These are phyloP conservation scores for Eupithecia tripunctaria DNA, from an alignment of 2,888 invertebrate species.

Conservation along the genomic window DNA sequence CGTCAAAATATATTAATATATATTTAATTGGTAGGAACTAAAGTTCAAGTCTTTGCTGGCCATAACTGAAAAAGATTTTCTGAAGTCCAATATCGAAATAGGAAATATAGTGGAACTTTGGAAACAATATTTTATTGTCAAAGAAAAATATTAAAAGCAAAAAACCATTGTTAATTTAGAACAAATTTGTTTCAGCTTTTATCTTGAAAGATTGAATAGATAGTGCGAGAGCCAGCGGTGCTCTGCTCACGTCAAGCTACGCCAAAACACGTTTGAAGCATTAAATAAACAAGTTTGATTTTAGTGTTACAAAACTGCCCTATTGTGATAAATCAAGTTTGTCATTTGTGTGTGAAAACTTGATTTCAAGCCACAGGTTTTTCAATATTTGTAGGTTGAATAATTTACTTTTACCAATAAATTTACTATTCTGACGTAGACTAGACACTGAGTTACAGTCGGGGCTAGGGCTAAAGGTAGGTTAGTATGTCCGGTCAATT, in stretches of 20 bases:
- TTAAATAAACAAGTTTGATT: background rate
- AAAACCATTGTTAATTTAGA: constrained; percentile 18
- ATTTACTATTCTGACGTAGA: background rate
- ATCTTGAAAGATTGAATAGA: constrained; percentile 16
- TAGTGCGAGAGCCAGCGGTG: constrained; percentile 4
- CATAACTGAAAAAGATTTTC: background rate
- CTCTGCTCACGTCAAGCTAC: background rate
- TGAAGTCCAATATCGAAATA: background rate
- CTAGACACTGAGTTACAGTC: background rate
- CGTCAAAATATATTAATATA: no score
- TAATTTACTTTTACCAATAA: background rate
- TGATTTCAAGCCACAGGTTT: background rate
- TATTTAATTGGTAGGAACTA: no score
- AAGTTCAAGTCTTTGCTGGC: background rate
- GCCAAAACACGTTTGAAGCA: background rate
- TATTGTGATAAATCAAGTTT: background rate
- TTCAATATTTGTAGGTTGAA: background rate
- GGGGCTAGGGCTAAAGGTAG: background rate
- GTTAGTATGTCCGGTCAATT: no score
- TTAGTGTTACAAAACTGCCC: background rate
- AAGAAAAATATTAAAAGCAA: constrained; percentile 13
- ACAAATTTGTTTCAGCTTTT: constrained; percentile 1
- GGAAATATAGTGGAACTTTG: background rate
- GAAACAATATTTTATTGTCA: constrained; percentile 9
- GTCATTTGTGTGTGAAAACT: background rate